Evolutionary conservation across 2,797 vertebrate genomes (phyloP).

Genomic region (Momotus momota): DNA sequence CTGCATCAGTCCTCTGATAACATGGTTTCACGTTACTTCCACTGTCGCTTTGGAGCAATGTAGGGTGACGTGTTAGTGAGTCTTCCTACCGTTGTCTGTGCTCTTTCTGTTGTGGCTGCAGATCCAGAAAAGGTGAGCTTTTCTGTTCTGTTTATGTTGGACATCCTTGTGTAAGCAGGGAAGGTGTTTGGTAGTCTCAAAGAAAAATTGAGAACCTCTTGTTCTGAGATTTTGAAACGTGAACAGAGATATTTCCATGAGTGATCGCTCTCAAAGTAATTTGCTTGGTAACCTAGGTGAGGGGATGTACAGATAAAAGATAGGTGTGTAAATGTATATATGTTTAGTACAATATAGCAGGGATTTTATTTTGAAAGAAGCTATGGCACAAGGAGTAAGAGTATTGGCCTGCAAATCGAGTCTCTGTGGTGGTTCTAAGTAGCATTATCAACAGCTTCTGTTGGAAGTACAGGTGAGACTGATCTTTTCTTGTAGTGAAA

Average conservation of each 20-base stretch:
- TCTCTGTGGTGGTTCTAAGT: not conserved
- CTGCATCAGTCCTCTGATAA: not conserved
- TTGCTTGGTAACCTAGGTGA: not conserved
- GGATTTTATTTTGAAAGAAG: not conserved
- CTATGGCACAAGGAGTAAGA: accelerated
- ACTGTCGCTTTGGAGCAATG: not conserved
- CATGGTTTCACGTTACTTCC: accelerated
- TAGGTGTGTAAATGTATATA: not conserved
- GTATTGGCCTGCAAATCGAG: not conserved
- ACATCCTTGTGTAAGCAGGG: not conserved
- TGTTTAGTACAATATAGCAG: accelerated
- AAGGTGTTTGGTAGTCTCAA: not conserved
- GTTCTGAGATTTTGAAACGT: accelerated
- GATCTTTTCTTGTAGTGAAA: not conserved
- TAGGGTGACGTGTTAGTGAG: not conserved
- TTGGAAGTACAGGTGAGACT: not conserved
- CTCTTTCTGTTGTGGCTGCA: not conserved
- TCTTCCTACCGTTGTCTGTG: not conserved
- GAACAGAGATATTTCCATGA: accelerated
- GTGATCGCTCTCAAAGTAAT: not conserved
- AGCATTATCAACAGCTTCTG: not conserved
- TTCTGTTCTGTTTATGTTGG: not conserved
- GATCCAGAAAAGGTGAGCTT: not conserved
- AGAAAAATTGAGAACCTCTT: accelerated
- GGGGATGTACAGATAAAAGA: not conserved